Base-by-base conservation (phyloP, 2,797 vertebrate genomes). In the Enoplosus armatus region DNA sequence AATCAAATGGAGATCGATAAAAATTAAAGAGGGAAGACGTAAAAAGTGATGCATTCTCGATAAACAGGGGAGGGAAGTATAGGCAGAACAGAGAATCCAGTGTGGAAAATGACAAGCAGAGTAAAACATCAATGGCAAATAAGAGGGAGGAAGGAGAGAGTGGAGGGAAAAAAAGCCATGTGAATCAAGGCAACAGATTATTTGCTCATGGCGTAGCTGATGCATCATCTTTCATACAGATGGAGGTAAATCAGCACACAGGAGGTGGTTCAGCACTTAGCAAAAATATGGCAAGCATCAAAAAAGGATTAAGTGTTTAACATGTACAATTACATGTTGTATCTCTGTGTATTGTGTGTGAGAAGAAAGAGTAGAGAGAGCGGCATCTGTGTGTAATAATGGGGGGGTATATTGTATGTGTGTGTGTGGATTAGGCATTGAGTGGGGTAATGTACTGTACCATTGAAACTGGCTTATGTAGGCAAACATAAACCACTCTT, bases 261-360 rank as follows among this genome's bases (percentile, higher is more conserved):
- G 77, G 63, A 85, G 87, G 79, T 61, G 81, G 77, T 78, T 81
- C 26, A 68, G 84, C 83, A 85, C 75, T 87, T 65, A 79, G 45
- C 48, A 67, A 68, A n/a, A 86, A 89, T 82, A 71, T 61, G 54
- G 47, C 66, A 81, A 72, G 53, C 72, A 71, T 68, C 33, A 76
- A 83, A 88, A 85, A 63, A 85, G 83, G 85, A 89, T 88, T 78
- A 87, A 72, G 75, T 77, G 48, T 83, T 87, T 85, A 83, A 83
- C 66, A 75, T 68, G 45, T 65, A 76, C 82, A 87, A 85, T 89
- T 85, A 85, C 68, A 83, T 79, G 65, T 82, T 72, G 66, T 53
- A 76, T 82, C 58, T 58, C 24, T 72, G 55, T 53, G 56, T 39
- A 67, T 48, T 65, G 54, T 54, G 58, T 74, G 54, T 54, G 37